Evolutionary conservation across 2,113 vertebrate species (phyloP), one percentile per base, ranked within the genome.

Genomic region (Zosterops lateralis): DNA sequence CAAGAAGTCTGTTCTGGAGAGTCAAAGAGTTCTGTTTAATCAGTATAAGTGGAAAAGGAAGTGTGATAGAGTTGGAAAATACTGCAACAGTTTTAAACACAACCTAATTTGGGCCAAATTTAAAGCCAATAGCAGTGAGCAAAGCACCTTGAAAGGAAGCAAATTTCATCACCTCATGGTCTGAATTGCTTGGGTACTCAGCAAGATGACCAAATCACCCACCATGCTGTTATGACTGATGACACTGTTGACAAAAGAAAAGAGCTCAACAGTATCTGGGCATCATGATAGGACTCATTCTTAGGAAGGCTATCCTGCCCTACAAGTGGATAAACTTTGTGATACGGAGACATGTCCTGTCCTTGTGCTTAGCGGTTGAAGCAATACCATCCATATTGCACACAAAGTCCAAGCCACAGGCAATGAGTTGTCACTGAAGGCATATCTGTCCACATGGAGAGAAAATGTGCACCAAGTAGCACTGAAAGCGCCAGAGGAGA

Each of bases 351-450:
- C 50, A 42, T 5, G 13, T 66, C 77, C 87, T 90, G 82, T 77
- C 40, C 57, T 53, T 86, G 26, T 89, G 45, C 53, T 96, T 70
- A 79, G 72, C 73, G 92, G 51, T 60, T 79, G 65, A 95, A 88
- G 75, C 78, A 89, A 83, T 64, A 73, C 18, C 2, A 0, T 36
- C 26, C 44, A 17, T 67, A 91, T 14, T 79, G 66, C 78, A 91
- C 25, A 14, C 66, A 91, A 95, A 90, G 95, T 74, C 72, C 40
- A 80, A 79, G 61, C 28, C 73, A 84, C 25, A 68, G 68, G 28
- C 64, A 29, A 24, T 83, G 73, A 89, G 91, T n/a, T 87, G 51
- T 72, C 74, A 77, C 72, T 75, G 87, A 93, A 80, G 60, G 77
- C 50, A 95, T 93, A 89, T 60, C 75, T 90, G 24, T 74, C 91